Percentiles rank a stretch among this genome's conserved stretches.
These are phyloP conservation scores for Pandemis heparana DNA, from an alignment of 2,888 invertebrate genomes.

Conservation along the genomic window DNA sequence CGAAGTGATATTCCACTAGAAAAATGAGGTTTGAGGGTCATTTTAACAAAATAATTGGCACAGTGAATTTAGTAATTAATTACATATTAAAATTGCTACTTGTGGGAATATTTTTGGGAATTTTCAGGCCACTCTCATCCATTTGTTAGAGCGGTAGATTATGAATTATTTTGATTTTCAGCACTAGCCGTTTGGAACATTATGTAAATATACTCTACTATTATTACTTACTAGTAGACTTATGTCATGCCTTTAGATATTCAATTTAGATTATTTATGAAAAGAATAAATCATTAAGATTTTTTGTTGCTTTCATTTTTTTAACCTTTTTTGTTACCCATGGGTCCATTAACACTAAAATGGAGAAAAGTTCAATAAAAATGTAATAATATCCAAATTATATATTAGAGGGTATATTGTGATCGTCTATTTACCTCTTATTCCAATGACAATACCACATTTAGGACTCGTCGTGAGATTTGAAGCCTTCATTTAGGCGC, in stretches of 20 bases:
- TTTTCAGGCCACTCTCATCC: slow-evolving; percentile 5
- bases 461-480: slow-evolving; percentile 47
- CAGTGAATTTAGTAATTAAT: too few species aligned
- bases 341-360: slow-evolving; percentile 63
- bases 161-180: slow-evolving; percentile 19
- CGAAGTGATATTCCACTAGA: too few species aligned
- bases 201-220: slow-evolving; percentile 79
- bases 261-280: slow-evolving; percentile 83
- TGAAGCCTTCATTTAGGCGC: slow-evolving; percentile 38
- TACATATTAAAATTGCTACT: neutral
- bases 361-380: slow-evolving; percentile 52
- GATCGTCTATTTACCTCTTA: slow-evolving; percentile 61
- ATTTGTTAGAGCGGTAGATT: slow-evolving; percentile 22
- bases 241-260: slow-evolving; percentile 75
- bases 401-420: slow-evolving; percentile 44
- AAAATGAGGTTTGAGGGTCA: too few species aligned
- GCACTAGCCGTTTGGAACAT: slow-evolving; percentile 57
- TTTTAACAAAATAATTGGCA: too few species aligned
- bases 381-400: slow-evolving; percentile 43
- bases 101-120: neutral
- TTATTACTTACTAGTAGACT: slow-evolving; percentile 67
- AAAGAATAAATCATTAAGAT: slow-evolving; percentile 77
- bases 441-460: slow-evolving; percentile 74
- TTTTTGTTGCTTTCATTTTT: slow-evolving; percentile 64
- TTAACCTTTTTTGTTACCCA: slow-evolving; percentile 56